phyloP scores from a whole-genome alignment of 2,797 vertebrate species.

The Saguinus oedipus region DNA sequence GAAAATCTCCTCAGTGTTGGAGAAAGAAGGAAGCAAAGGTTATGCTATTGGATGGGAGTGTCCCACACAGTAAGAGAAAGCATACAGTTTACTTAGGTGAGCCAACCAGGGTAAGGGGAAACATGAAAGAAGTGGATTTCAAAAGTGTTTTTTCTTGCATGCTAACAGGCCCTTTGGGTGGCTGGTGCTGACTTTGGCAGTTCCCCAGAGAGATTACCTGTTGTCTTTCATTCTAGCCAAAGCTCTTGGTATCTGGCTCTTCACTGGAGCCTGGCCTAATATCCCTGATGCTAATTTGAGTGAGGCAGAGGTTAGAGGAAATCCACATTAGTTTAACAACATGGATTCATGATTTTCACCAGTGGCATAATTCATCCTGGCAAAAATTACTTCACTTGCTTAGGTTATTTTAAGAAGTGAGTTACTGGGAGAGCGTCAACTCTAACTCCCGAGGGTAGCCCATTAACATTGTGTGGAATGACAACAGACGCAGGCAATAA shows the following conservation, averaged over 20 bases:
- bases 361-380: neutral
- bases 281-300: neutral
- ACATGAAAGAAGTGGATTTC: neutral
- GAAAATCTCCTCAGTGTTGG: neutral
- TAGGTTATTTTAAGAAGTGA: constrained; percentile 42
- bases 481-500: neutral
- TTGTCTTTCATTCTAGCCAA: neutral
- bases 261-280: neutral
- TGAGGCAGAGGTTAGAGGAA: constrained; percentile 4
- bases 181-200: neutral
- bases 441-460: neutral
- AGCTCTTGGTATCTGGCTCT: neutral
- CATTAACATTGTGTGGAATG: neutral
- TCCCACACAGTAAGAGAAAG: constrained; percentile 4
- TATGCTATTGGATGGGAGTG: neutral
- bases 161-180: neutral
- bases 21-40: constrained; percentile 1
- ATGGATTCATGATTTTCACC: neutral
- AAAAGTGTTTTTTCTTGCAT: neutral
- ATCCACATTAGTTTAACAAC: neutral
- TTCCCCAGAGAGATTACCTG: neutral
- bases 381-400: constrained; percentile 47
- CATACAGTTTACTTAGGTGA: neutral
- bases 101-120: neutral
- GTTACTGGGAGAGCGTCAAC: neutral